Conservation (phyloP, 1,140 invertebrate genomes). For the Epicauta chinensis region DNA sequence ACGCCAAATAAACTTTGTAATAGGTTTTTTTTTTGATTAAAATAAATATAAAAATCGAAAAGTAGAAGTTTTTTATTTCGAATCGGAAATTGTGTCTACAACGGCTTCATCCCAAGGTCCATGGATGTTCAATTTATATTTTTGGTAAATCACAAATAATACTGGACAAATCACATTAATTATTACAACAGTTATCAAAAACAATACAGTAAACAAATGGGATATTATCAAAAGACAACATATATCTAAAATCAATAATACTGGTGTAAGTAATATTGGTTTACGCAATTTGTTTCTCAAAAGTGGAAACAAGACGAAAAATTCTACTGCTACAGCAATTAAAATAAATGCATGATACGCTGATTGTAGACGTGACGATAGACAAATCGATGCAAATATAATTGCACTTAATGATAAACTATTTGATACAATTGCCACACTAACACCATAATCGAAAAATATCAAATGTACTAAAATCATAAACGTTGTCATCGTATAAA, state of each 20-base stretch:
- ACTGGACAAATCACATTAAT: conserved; percentile 69
- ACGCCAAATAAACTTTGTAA: conserved; percentile 47
- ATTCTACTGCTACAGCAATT: conserved; percentile 74
- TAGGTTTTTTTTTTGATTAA: conserved; percentile 14
- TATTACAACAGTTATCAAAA: conserved; percentile 55
- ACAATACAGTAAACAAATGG: conserved; percentile 51
- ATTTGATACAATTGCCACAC: conserved; percentile 72
- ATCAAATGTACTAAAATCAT: conserved; percentile 85
- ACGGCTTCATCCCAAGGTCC: conserved; percentile 94
- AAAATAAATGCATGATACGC: conserved; percentile 83
- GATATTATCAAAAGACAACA: conserved; percentile 54
- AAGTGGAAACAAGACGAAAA: conserved; percentile 85
- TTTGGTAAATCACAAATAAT: conserved; percentile 72
- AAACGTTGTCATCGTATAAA: conserved; percentile 83
- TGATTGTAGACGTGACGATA: conserved; percentile 82
- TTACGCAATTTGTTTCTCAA: conserved; percentile 57
- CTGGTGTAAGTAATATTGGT: conserved; percentile 35
- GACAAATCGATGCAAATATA: conserved; percentile 87
- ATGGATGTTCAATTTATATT: conserved; percentile 88
- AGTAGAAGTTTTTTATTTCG: conserved; percentile 21
- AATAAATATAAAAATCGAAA: conserved; percentile 5
- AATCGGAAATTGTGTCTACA: conserved; percentile 53
- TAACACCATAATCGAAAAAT: conserved; percentile 86
- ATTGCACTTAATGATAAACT: conserved; percentile 84
- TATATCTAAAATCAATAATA: conserved; percentile 45